A percentile compares a stretch with the other conserved stretches of the same genome.
Evolutionary conservation across 2,797 vertebrate species (phyloP).

Genomic region (Tenualosa thibaudeaui): DNA sequence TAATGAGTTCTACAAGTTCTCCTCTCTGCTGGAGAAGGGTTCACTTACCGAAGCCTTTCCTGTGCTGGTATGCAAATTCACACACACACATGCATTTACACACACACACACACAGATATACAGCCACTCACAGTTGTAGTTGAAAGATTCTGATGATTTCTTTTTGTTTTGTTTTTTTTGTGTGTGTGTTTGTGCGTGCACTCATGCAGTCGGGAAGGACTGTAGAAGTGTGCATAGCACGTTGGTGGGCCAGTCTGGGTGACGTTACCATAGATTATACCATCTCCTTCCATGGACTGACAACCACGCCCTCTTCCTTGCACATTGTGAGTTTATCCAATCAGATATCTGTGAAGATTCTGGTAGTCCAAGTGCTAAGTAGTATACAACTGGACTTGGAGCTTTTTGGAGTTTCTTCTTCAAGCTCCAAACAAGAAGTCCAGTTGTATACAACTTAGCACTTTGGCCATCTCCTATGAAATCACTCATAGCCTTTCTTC

Average conservation of each 20-base stretch:
- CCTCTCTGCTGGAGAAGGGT: slow-evolving; percentile 90
- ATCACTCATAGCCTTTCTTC: not conserved
- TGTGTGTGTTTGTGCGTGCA: slow-evolving; percentile 34
- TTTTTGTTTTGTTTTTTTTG: not conserved
- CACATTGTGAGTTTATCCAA: slow-evolving; percentile 85
- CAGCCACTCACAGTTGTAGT: not conserved
- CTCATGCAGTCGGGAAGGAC: slow-evolving; percentile 83
- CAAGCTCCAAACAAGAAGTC: too few relatives aligned
- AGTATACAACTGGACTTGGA: too few relatives aligned
- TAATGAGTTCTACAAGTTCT: slow-evolving; percentile 98
- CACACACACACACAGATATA: too few relatives aligned
- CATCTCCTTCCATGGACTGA: slow-evolving; percentile 91
- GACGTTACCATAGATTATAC: slow-evolving; percentile 92
- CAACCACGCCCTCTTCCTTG: slow-evolving; percentile 82
- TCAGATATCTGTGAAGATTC: not conserved
- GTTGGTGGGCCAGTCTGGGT: slow-evolving; percentile 98
- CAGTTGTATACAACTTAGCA: too few relatives aligned
- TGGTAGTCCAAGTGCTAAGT: too few relatives aligned
- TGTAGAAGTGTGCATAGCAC: slow-evolving; percentile 93
- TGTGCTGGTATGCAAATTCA: slow-evolving; percentile 78
- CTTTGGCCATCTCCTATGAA: not conserved
- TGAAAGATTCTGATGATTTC: not conserved
- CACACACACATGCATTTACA: not conserved
- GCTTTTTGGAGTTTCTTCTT: too few relatives aligned
- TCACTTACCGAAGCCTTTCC: slow-evolving; percentile 93